Evolutionary conservation across 2,888 invertebrate genomes (phyloP).

Genomic region (Villa cingulata): DNA sequence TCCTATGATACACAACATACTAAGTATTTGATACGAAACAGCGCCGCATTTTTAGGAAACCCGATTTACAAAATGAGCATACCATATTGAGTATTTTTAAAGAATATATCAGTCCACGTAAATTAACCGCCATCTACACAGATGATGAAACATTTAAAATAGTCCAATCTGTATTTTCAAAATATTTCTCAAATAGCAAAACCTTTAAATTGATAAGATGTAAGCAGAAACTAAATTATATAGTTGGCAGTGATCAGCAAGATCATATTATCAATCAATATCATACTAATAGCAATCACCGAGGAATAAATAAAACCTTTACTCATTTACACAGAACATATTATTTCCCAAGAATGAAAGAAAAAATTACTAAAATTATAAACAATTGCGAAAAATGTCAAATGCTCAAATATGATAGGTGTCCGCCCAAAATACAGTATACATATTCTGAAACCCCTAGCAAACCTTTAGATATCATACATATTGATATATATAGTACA

Average conservation of each 20-base stretch:
- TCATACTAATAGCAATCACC: not conserved
- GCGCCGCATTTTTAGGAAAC: no score
- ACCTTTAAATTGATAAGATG: conserved; percentile 3
- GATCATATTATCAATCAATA: not conserved
- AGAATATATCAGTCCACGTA: conserved; percentile 4
- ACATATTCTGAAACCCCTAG: not conserved
- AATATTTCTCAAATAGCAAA: conserved; percentile 6
- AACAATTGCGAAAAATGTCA: not conserved
- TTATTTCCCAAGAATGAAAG: not conserved
- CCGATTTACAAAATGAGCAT: no score
- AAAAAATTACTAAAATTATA: not conserved
- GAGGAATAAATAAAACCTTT: not conserved
- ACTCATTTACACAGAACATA: not conserved
- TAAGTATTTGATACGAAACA: no score
- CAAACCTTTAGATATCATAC: not conserved
- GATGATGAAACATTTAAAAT: conserved; percentile 5
- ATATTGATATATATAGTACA: not conserved
- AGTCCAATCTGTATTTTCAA: conserved; percentile 4
- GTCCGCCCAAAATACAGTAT: not conserved
- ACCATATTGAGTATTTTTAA: no score
- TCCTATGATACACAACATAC: no score
- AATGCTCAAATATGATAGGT: not conserved
- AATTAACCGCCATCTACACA: conserved; percentile 1
- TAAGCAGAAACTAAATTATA: not conserved
- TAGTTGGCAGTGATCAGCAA: not conserved